These are phyloP conservation scores for Bombus picipes DNA, from an alignment of 1,140 invertebrate species.

Conservation along the genomic window DNA sequence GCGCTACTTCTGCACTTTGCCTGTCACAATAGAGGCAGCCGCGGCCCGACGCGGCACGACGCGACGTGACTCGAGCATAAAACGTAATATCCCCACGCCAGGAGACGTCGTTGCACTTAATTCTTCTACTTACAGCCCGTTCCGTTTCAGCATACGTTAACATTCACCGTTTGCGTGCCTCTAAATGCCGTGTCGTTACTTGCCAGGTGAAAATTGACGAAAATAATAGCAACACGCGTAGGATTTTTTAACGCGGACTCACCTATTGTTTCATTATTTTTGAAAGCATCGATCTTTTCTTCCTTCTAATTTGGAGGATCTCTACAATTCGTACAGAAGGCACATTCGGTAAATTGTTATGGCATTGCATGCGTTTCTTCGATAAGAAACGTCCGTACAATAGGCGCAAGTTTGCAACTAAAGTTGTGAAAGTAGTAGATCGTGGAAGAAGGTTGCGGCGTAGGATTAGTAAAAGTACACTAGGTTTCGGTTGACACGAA, in stretches of 20 bases:
- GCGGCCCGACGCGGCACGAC: not conserved
- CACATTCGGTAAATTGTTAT: too few species aligned
- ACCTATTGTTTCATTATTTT: not conserved
- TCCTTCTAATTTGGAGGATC: too few species aligned
- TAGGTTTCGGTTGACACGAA: too few species aligned
- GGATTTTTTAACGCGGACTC: not conserved
- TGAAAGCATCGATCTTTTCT: too few species aligned
- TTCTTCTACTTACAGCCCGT: constrained; percentile 25
- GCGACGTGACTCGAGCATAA: constrained; percentile 27
- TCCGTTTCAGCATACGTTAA: constrained; percentile 17
- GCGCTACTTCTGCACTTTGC: constrained; percentile 41
- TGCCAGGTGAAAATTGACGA: too few species aligned
- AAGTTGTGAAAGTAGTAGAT: too few species aligned
- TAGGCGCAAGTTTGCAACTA: too few species aligned
- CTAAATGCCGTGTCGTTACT: not conserved
- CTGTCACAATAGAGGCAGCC: constrained; percentile 24
- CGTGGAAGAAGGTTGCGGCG: too few species aligned
- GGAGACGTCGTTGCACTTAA: constrained; percentile 22
- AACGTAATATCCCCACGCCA: constrained; percentile 7
- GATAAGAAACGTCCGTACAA: too few species aligned
- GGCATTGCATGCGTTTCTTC: too few species aligned
- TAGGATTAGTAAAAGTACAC: too few species aligned
- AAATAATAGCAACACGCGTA: not conserved
- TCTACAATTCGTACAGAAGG: too few species aligned
- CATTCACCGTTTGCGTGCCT: not conserved